Evolutionary conservation across 2,888 invertebrate species (phyloP).

Genomic region (Rhimphoctona megacephalus): DNA sequence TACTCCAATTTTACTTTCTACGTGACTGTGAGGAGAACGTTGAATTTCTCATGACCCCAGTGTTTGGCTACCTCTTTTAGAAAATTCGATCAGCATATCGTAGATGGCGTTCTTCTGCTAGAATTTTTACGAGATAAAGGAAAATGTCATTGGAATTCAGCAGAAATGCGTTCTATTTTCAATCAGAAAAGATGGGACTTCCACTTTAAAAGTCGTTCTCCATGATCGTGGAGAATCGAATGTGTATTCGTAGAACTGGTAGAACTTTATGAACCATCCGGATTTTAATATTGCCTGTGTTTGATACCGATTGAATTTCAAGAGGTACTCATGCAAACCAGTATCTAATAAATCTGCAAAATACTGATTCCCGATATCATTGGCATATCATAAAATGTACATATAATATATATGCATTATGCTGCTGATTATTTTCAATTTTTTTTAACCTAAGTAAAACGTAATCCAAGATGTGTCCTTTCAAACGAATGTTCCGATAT

Average conservation of each 20-base stretch:
- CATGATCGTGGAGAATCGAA: not conserved
- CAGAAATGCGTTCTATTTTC: slow-evolving; percentile 21
- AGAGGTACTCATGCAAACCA: slow-evolving; percentile 33
- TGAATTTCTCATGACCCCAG: not conserved
- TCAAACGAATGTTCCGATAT: too few species aligned
- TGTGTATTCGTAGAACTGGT: not conserved
- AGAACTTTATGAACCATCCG: not conserved
- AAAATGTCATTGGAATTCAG: slow-evolving; percentile 2
- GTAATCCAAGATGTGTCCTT: too few species aligned
- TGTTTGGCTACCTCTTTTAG: not conserved
- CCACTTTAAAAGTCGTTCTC: slow-evolving; percentile 17
- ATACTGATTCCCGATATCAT: slow-evolving; percentile 21
- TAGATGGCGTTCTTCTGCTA: not conserved
- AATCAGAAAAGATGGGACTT: slow-evolving; percentile 14
- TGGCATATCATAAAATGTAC: not conserved
- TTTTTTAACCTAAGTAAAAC: too few species aligned
- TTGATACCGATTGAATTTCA: slow-evolving; percentile 37
- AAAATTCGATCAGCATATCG: slow-evolving; percentile 5
- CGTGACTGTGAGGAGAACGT: not conserved
- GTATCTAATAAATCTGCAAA: slow-evolving; percentile 35
- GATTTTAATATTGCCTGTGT: slow-evolving; percentile 1
- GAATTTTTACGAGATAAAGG: not conserved
- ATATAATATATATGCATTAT: too few species aligned
- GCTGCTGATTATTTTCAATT: too few species aligned
- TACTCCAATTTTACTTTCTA: not conserved